phyloP scores from a whole-genome alignment of 2,888 invertebrate species.

The Deilephila porcellus region DNA sequence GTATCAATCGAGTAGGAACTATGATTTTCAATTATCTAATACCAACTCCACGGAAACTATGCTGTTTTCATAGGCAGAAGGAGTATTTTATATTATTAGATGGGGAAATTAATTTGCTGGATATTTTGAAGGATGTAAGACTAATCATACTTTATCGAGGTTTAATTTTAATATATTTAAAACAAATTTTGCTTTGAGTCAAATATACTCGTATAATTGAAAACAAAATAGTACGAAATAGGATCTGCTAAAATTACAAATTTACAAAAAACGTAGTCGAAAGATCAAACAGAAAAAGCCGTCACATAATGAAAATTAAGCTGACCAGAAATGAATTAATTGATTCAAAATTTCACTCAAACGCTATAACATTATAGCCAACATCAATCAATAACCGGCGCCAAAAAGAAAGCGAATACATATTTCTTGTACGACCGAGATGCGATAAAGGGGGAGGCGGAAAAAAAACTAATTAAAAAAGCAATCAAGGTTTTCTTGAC shows the following conservation, averaged over 20 bases:
- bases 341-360: neutral
- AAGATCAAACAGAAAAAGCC: neutral
- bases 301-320: neutral
- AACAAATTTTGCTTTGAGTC: too few relatives aligned
- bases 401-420: constrained; percentile 68
- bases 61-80: neutral
- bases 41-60: constrained; percentile 1
- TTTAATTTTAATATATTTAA: too few relatives aligned
- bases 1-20: neutral
- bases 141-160: too few relatives aligned
- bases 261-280: neutral
- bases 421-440: constrained; percentile 78
- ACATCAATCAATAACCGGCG: constrained; percentile 49
- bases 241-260: too few relatives aligned
- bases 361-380: neutral
- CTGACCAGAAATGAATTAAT: neutral
- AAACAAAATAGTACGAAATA: too few relatives aligned
- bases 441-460: constrained; percentile 82
- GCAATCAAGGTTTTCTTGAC: constrained; percentile 86
- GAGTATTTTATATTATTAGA: neutral
- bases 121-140: too few relatives aligned
- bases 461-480: constrained; percentile 85
- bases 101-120: neutral
- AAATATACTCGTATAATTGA: too few relatives aligned
- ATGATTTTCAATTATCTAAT: constrained; percentile 16